phyloP scores from a whole-genome alignment of 2,888 invertebrate species.

The Caenorhabditis virilis region DNA sequence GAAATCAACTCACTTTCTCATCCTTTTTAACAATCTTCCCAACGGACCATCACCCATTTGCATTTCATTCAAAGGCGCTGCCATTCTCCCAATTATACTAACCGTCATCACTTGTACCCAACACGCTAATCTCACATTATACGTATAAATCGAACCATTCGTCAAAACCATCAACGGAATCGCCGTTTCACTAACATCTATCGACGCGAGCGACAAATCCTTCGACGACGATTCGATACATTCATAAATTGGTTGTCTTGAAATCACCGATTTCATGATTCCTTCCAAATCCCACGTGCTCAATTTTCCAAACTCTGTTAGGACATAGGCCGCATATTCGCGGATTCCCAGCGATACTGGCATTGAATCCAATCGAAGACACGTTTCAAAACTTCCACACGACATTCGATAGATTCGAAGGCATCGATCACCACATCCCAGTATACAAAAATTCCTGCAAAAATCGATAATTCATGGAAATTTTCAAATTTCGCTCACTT shows the following conservation, averaged over 20 bases:
- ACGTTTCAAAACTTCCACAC: conserved; percentile 21
- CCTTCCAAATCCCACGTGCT: conserved; percentile 35
- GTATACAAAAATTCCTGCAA: conserved; percentile 4
- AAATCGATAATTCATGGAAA: background rate
- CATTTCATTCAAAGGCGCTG: conserved; percentile 10
- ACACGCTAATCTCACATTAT: conserved; percentile 9
- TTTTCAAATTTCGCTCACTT: too few species aligned
- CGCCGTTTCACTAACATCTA: conserved; percentile 23
- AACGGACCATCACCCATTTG: conserved; percentile 30
- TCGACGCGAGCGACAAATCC: conserved; percentile 12
- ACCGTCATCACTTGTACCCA: conserved; percentile 18
- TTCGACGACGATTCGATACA: conserved; percentile 28
- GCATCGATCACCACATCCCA: conserved; percentile 45
- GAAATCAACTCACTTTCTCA: conserved; percentile 3
- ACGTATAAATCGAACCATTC: conserved; percentile 44
- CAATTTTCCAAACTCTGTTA: conserved; percentile 41
- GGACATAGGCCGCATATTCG: conserved; percentile 34
- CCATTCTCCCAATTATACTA: conserved; percentile 6
- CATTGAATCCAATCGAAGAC: conserved; percentile 37
- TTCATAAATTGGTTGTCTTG: conserved; percentile 32
- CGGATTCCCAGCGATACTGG: conserved; percentile 40
- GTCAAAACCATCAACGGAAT: conserved; percentile 42
- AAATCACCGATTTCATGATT: background rate
- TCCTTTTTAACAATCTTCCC: conserved; percentile 28
- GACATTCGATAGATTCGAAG: conserved; percentile 31